A percentile compares a stretch with the other conserved stretches of the same genome.
Evolutionary conservation across 1,140 invertebrate genomes (phyloP).

Genomic region (Heliconius melpomene): DNA sequence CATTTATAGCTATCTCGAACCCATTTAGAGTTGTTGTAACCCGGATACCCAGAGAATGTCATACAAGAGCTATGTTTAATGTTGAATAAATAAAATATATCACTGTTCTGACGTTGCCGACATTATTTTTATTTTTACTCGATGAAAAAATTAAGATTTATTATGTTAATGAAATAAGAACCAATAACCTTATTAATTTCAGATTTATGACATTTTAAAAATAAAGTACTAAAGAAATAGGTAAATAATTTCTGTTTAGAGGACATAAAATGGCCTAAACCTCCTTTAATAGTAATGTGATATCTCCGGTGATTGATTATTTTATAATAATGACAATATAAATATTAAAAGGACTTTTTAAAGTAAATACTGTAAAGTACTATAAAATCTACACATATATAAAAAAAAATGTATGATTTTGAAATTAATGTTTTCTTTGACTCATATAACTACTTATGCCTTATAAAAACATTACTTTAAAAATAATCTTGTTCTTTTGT

Average conservation of each 20-base stretch:
- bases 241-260: not conserved
- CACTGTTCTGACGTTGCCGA: not conserved
- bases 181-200: not conserved
- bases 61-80: slow-evolving; percentile 36
- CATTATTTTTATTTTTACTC: not conserved
- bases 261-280: slow-evolving; percentile 7
- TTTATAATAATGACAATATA: not conserved
- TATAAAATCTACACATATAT: too few relatives aligned
- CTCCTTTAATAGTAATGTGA: not conserved
- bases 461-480: too few relatives aligned
- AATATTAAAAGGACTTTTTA: too few relatives aligned
- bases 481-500: too few relatives aligned
- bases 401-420: too few relatives aligned
- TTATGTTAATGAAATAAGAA: not conserved
- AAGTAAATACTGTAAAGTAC: not conserved
- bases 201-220: not conserved
- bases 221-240: not conserved
- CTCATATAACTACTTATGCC: too few relatives aligned
- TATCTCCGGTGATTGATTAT: not conserved
- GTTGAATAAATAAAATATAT: slow-evolving; percentile 1
- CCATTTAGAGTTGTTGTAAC: slow-evolving; percentile 39
- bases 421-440: too few relatives aligned
- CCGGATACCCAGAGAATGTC: slow-evolving; percentile 43
- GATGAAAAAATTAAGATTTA: not conserved
- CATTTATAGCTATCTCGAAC: slow-evolving; percentile 36